Evolutionary conservation across 2,113 vertebrate species (phyloP).

Genomic region (Pangasianodon gigas): DNA sequence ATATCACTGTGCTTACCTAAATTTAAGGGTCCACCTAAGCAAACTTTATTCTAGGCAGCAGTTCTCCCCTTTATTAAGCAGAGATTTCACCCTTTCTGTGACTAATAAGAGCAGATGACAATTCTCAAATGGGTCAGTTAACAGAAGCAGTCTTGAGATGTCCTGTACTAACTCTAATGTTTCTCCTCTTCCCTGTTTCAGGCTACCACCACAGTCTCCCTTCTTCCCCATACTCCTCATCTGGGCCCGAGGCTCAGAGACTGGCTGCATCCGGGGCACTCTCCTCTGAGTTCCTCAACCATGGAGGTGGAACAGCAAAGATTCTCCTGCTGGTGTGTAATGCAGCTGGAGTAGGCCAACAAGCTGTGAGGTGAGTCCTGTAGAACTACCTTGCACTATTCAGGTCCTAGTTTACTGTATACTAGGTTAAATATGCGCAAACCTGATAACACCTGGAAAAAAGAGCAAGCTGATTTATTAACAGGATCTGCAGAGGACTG

Average conservation of each 20-base stretch:
- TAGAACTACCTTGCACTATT: background rate
- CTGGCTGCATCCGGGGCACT: conserved; percentile 66
- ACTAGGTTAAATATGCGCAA: background rate
- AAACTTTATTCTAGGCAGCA: background rate
- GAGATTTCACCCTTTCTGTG: background rate
- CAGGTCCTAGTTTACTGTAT: background rate
- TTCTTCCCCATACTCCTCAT: conserved; percentile 69
- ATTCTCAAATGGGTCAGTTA: background rate
- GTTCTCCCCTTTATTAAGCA: background rate
- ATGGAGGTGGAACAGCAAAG: conserved; percentile 63
- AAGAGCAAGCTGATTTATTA: background rate
- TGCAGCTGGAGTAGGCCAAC: conserved; percentile 74
- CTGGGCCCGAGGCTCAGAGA: conserved; percentile 70
- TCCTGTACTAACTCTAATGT: background rate
- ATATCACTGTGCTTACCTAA: background rate
- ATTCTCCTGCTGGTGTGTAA: conserved; percentile 89
- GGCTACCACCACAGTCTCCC: conserved; percentile 81
- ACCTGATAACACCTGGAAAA: background rate
- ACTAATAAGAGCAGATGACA: background rate
- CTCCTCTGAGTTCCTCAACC: conserved; percentile 80
- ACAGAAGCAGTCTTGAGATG: background rate
- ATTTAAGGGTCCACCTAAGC: background rate
- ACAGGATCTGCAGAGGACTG: background rate
- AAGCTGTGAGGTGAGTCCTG: conserved; percentile 76
- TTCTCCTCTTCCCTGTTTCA: conserved; percentile 58